Percentiles rank a stretch among this genome's conserved stretches.
phyloP scores from a whole-genome alignment of 2,888 invertebrate species.

The Orthosia gothica region DNA sequence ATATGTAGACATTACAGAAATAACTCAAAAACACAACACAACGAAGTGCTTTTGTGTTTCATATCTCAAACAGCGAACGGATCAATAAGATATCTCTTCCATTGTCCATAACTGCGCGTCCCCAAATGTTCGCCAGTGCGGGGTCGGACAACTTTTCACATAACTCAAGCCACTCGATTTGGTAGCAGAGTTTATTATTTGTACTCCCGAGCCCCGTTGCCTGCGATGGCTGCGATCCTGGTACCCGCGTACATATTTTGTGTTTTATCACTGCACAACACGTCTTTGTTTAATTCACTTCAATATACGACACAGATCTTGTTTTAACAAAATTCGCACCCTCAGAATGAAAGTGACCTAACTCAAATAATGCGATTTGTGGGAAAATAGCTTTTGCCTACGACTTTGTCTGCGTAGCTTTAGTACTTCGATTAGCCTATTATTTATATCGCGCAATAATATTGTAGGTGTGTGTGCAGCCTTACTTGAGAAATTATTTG shows the following conservation, averaged over 20 bases:
- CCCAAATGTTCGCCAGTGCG: slow-evolving; percentile 76
- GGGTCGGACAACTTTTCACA: slow-evolving; percentile 88
- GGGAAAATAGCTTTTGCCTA: too few species aligned
- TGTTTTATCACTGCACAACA: slow-evolving; percentile 79
- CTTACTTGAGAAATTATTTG: too few species aligned
- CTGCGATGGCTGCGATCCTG: slow-evolving; percentile 39
- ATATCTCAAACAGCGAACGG: slow-evolving; percentile 24
- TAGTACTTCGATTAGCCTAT: too few species aligned
- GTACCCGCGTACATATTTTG: slow-evolving; percentile 76
- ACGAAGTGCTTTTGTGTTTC: slow-evolving; percentile 20
- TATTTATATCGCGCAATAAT: too few species aligned
- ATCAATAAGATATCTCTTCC: slow-evolving; percentile 67
- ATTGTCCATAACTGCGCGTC: slow-evolving; percentile 70
- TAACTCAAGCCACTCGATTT: slow-evolving; percentile 90
- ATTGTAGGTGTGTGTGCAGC: too few species aligned
- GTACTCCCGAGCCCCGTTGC: slow-evolving; percentile 77
- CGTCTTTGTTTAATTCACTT: slow-evolving; percentile 76
- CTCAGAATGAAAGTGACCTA: too few species aligned
- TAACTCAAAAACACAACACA: neutral
- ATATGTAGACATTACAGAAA: neutral
- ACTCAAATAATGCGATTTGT: too few species aligned
- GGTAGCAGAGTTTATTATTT: slow-evolving; percentile 89
- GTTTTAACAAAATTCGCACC: neutral
- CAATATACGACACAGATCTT: slow-evolving; percentile 59
- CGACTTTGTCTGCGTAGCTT: too few species aligned